Evolutionary conservation across 2,888 invertebrate genomes (phyloP), one percentile per base, ranked within the genome.

Genomic region (Xanthorhoe spadicearia): DNA sequence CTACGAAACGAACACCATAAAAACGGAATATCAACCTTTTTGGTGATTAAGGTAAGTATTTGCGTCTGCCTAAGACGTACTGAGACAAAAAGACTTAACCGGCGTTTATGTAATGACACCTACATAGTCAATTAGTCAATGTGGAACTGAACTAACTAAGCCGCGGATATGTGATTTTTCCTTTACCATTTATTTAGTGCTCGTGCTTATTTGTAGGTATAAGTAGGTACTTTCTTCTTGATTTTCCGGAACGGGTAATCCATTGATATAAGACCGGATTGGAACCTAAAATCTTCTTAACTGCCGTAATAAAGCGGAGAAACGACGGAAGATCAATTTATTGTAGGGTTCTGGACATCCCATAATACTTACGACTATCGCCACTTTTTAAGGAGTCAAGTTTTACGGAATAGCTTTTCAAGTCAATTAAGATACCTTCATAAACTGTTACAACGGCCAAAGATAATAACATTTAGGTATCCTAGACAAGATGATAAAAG

Each of bases 401-500:
- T 48, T 46, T 43, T 46, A 53, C 23, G 59, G 48, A 48, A 48
- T 15, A 28, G 3, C 43, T 51, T 56, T 62, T 13, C 17, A 55
- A 62, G 52, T 57, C 19, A 52, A 53, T 53, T 52, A 52, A 32
- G 57, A 48, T 53, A 48, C 48, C 43, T 56, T 62, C 28, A 58
- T 58, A 63, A 57, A 57, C 52, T 58, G 8, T 43, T 23, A 18
- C 56, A 46, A 55, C 28, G 48, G n/a, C 15, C 32, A 38, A 55
- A 35, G 35, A 23, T 61, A 13, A 52, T 43, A 53, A 49, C 57
- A 35, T 53, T 58, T 53, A 17, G 46, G 48, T 48, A 48, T 48
- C 46, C 46, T 54, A 62, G 57, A 49, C 52, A 38, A 48, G 38
- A 57, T 61, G 48, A 56, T 48, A 49, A 52, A 63, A 58, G 62